phyloP scores from a whole-genome alignment of 23 tunicate genomes.

The Styela clava region DNA sequence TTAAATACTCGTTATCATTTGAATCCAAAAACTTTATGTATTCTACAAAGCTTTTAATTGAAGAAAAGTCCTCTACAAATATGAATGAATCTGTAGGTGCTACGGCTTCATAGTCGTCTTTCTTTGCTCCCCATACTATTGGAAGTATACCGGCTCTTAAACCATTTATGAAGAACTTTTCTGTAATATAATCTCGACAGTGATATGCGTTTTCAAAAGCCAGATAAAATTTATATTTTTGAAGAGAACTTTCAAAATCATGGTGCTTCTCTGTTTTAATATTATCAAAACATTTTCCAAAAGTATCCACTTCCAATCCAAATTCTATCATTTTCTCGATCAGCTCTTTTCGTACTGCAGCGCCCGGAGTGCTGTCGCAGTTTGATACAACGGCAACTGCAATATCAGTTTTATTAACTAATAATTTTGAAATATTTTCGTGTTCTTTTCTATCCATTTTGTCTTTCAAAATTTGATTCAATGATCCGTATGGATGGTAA shows the following conservation, averaged over 20 bases:
- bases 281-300: conserved; percentile 48
- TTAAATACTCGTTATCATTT: conserved; percentile 46
- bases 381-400: conserved; percentile 71
- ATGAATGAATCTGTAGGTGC: conserved; percentile 59
- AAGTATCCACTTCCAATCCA: conserved; percentile 45
- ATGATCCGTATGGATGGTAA: not conserved
- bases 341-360: conserved; percentile 32
- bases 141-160: conserved; percentile 51
- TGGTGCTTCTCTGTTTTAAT: not conserved
- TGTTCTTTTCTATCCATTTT: not conserved
- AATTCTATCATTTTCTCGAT: conserved; percentile 25
- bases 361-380: conserved; percentile 56
- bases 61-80: conserved; percentile 51
- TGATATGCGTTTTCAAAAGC: conserved; percentile 79
- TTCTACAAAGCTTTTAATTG: conserved; percentile 33
- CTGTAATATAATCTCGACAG: conserved; percentile 73
- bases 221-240: conserved; percentile 62
- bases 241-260: conserved; percentile 34
- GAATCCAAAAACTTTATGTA: conserved; percentile 46
- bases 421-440: conserved; percentile 31
- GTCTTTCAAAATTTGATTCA: not conserved
- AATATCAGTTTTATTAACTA: conserved; percentile 35
- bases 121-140: conserved; percentile 65
- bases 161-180: conserved; percentile 66
- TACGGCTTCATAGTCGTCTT: conserved; percentile 51